phyloP scores from a whole-genome alignment of 2,113 vertebrate species.

The Coregonus clupeaformis region DNA sequence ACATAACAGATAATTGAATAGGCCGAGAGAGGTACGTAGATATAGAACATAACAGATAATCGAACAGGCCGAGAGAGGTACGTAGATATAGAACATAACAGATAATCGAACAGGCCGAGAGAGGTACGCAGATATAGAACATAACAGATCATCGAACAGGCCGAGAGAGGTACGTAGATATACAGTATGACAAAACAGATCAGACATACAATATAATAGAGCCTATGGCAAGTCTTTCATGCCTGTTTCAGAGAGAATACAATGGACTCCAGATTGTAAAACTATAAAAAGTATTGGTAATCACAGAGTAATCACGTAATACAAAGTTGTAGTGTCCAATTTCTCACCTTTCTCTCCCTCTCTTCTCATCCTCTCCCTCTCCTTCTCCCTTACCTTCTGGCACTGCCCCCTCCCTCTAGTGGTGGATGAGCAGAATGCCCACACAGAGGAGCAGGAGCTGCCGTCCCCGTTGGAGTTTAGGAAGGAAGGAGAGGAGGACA shows the following conservation, averaged over 20 bases:
- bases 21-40: conserved; percentile 85
- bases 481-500: conserved; percentile 84
- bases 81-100: conserved; percentile 50
- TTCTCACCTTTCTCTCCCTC: background rate
- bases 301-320: too few relatives aligned
- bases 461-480: conserved; percentile 78
- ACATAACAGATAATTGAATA: conserved; percentile 81
- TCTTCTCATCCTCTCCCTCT: conserved; percentile 5
- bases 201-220: background rate
- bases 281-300: too few relatives aligned
- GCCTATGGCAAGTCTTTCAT: background rate
- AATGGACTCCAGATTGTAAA: background rate
- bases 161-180: conserved; percentile 82
- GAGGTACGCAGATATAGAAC: conserved; percentile 72
- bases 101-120: conserved; percentile 94
- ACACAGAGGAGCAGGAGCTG: conserved; percentile 79
- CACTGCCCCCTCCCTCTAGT: conserved; percentile 63
- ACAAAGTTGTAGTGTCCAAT: too few relatives aligned
- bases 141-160: conserved; percentile 90
- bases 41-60: conserved; percentile 79
- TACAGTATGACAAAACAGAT: background rate
- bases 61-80: conserved; percentile 94
- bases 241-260: background rate
- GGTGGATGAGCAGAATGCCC: conserved; percentile 89
- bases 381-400: background rate